Evolutionary conservation across 1,140 invertebrate species (phyloP), one percentile per base, ranked within the genome.

Genomic region (Drosophila bocki): DNA sequence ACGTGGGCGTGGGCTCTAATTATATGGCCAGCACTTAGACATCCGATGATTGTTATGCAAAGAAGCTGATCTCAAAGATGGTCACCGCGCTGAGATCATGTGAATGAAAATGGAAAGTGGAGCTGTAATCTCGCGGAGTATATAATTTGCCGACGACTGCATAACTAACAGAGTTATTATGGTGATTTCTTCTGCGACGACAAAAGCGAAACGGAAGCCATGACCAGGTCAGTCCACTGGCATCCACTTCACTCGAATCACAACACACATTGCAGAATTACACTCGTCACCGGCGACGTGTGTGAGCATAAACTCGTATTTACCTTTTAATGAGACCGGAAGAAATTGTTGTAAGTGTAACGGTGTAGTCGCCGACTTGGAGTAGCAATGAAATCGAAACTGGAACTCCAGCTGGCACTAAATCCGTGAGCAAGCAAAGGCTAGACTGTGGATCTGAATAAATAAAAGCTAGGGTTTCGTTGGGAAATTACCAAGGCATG

Each of bases 21-120:
- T 84, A 84, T 64, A 80, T 53, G 71, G 71, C 59, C 62, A 62
- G 51, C 54, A 67, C 68, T 65, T 63, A 33, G 59, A 35, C 65
- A 50, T 58, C 74, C 61, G 51, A 70, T 59, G 51, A 75, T 81
- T 77, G 68, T 88, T 87, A 87, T 87, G 83, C 83, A 87, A 80
- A 84, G 84, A 88, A 67, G 85, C 83, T 81, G 78, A 59, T 64
- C 59, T 61, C 53, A 33, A 33, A 56, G 63, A 62, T 68, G 61
- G 26, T 67, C 41, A 53, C 53, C 72, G 41, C 47, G n/a, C 70
- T 72, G 75, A 75, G 71, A 77, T 78, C 68, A 75, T 77, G 71
- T 47, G 74, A 68, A 78, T 74, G 78, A 32, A 82, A 86, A 87
- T 88, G 85, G 85, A 88, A 88, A 88, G 85, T 88, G 75, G 42